Base-by-base conservation (phyloP, 2,797 vertebrate genomes). In the Staurois parvus region DNA sequence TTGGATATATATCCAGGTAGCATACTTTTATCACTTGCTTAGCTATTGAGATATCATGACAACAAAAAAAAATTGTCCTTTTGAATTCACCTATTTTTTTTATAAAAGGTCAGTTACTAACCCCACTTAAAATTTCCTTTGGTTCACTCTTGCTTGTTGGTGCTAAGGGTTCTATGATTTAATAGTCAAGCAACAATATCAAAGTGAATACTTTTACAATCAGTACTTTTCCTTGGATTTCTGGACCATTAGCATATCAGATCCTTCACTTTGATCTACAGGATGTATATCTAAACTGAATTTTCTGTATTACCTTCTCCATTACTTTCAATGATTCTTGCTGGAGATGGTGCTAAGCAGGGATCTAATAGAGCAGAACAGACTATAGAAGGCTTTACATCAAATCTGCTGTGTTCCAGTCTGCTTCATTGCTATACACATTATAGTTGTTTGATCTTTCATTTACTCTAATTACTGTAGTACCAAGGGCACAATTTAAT, bases 361-460 rank as follows among this genome's bases (percentile, higher is more conserved):
- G 24, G 32, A 59, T 59, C 30, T 59, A 81, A 72, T 72, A 72
- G 68, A 72, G 79, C 68, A 81, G 68, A 81, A 72, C 79, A 37
- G 29, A 56, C 29, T n/a, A 70, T 26, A 32, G 66, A 70, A 45
- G 42, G 21, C 48, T 19, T 48, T 40, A 59, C 79, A 28, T 62
- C 48, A 56, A 81, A 29, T 72, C 32, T 40, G 32, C 68, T 28
- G n/a, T 32, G 68, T 72, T 81, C 45, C 52, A 37, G 68, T 40
- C 79, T 11, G 40, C 26, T 81, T 72, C 68, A 72, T 72, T 40
- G 79, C 68, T n/a, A 62, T 62, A 72, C 68, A 72, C 80, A 81
- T 73, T 74, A 82, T 34, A 30, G 56, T 64, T 74, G 70, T 74
- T 82, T 82, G 80, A 82, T 82, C 80, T 82, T 66, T 64, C 80